phyloP scores from a whole-genome alignment of 2,888 invertebrate species.

The Biston betularia region DNA sequence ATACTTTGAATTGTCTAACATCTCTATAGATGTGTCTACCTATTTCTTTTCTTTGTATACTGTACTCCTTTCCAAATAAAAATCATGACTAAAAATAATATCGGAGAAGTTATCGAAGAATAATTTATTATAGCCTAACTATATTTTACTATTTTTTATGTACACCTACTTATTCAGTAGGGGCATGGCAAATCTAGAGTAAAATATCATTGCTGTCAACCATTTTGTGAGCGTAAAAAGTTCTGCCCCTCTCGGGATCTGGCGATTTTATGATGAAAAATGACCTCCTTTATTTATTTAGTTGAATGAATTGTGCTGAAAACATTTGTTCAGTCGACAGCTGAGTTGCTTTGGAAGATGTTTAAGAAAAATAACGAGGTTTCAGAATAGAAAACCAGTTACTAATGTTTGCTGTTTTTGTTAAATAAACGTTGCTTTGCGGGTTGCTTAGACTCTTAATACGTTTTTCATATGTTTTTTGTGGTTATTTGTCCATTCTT shows the following conservation, averaged over 20 bases:
- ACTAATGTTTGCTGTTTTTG: background rate
- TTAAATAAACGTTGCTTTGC: background rate
- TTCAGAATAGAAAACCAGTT: background rate
- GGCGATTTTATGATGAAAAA: constrained; percentile 76
- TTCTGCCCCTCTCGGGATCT: constrained; percentile 54
- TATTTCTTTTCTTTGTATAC: too few species aligned
- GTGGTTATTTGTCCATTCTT: too few species aligned
- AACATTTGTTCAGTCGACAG: constrained; percentile 64
- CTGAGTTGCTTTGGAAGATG: constrained; percentile 22
- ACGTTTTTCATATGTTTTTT: too few species aligned
- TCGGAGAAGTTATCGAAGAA: too few species aligned
- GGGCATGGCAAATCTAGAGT: background rate
- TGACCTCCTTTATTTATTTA: constrained; percentile 57
- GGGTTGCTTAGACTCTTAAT: too few species aligned
- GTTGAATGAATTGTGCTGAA: constrained; percentile 62
- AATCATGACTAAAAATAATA: too few species aligned
- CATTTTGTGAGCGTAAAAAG: constrained; percentile 62
- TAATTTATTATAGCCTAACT: too few species aligned
- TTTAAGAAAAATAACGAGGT: constrained; percentile 20
- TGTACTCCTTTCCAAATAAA: too few species aligned
- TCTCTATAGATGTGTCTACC: too few species aligned
- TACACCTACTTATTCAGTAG: background rate
- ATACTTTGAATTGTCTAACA: too few species aligned
- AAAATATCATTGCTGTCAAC: constrained; percentile 43
- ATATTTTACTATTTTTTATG: background rate